phyloP scores from a whole-genome alignment of 64 coral and sea anemone species.

The Cladopsammia gracilis region DNA sequence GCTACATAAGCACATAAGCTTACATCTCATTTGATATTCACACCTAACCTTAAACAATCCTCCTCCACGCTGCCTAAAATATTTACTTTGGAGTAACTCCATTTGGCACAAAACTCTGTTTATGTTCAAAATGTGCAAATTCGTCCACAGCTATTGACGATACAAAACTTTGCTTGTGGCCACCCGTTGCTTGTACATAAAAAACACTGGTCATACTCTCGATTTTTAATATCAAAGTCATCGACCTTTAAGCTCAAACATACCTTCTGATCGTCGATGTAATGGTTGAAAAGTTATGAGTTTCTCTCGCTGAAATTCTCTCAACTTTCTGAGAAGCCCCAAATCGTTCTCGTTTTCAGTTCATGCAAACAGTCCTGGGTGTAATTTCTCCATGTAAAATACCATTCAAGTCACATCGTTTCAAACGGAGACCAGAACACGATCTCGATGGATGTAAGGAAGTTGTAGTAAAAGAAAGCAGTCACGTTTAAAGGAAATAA shows the following conservation, averaged over 20 bases:
- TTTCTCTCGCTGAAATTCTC: constrained; percentile 7
- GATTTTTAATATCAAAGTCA: neutral
- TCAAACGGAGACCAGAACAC: neutral
- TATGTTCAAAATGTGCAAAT: neutral
- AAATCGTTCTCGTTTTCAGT: neutral
- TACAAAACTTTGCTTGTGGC: neutral
- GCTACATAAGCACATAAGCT: neutral
- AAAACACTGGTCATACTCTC: neutral
- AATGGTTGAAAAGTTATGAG: neutral
- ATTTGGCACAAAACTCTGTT: constrained; percentile 35
- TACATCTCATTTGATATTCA: no score
- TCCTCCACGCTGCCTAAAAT: neutral
- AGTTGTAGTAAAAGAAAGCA: neutral
- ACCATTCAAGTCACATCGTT: neutral
- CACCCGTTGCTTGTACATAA: neutral
- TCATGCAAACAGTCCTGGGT: neutral
- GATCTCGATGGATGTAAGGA: neutral
- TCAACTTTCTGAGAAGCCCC: neutral
- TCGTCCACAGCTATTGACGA: neutral
- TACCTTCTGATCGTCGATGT: constrained; percentile 7
- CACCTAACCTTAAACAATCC: neutral
- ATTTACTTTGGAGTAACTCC: neutral
- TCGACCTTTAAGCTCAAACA: neutral
- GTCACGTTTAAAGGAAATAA: constrained; percentile 49
- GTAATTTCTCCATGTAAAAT: neutral